Evolutionary conservation across 2,113 vertebrate species (phyloP), one percentile per base, ranked within the genome.

Genomic region (Albula goreensis): DNA sequence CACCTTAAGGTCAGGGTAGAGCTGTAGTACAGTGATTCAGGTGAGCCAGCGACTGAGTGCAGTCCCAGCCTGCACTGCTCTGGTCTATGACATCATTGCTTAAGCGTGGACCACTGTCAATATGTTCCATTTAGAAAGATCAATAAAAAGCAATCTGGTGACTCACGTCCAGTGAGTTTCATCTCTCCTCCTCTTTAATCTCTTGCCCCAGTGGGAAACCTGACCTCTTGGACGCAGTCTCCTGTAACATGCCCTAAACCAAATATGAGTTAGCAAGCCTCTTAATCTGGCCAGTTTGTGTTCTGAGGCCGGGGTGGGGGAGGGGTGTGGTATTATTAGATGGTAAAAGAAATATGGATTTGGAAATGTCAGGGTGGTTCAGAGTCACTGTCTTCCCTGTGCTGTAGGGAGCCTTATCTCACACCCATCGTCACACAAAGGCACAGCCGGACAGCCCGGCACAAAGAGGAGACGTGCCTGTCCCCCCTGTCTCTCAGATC

Each of bases 151-250:
- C 83, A 57, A 88, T 87, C 81, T 19, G 70, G 81, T 22, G 70
- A 74, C 49, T 50, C 19, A 25, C 60, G 57, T 66, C 17, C 9
- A 66, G 60, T 8, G 41, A 51, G 83, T 86, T 50, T n/a, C 15
- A n/a, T 77, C 60, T 7, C 91, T 88, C 90, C 87, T 91, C 81
- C 85, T 86, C 88, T 96, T 95, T 94, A 94, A 91, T 94, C 96
- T 83, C 96, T 95, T 91, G 96, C 95, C 84, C 96, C 95, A 90
- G 96, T 96, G 89, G 89, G 95, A 88, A 95, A 56, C 77, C 80
- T 7, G 53, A 86, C 77, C 82, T 85, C 25, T 15, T 52, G 15
- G 31, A 41, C 0, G 31, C 31, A 41, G 31, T 4, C 25, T 48
- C 11, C 49, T 50, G 81, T 48, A 57, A 57, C 57, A 57, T 57